Base-by-base conservation (phyloP, 2,888 invertebrate genomes). In the Melanargia galathea region DNA sequence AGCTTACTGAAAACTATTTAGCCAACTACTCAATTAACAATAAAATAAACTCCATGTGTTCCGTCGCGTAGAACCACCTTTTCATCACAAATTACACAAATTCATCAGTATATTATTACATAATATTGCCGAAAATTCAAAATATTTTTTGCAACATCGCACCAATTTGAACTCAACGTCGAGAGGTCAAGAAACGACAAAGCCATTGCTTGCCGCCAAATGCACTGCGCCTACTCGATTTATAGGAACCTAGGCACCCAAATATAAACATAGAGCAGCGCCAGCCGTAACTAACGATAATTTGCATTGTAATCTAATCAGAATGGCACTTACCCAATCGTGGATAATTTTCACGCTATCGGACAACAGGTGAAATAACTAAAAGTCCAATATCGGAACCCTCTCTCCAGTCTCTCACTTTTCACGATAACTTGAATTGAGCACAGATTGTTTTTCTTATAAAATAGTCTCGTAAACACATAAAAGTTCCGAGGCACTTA, bases 291-390 rank as follows among this genome's bases (percentile, higher is more conserved):
- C 69, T 71, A 81, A 81, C 82, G 85, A 87, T 87, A 86, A 89
- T 88, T 89, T 85, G 86, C 86, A 89, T 87, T 77, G 83, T 87
- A 89, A 91, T 90, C 89, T 90, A 88, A 91, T 91, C 90, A 76
- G 86, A 82, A 85, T 80, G 79, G 78, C 73, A 84, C 91, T 91
- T 82, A 91, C 91, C 91, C 87, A 90, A 91, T 91, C 85, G 86
- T 90, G 90, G 87, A 89, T 88, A 84, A 85, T 87, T 87, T 86
- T 84, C 76, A 81, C 84, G 85, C 82, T 89, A 90, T 87, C 90
- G 82, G 82, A 76, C 78, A 77, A 73, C 77, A 78, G 79, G 79
- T 81, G 76, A 83, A 78, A 72, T 72, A 71, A 78, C 74, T 71
- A 77, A 86, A 82, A 82, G 87, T 87, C 86, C 88, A 82, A 80